Evolutionary conservation across 2,888 invertebrate genomes (phyloP).

Genomic region (Agrotis exclamationis): DNA sequence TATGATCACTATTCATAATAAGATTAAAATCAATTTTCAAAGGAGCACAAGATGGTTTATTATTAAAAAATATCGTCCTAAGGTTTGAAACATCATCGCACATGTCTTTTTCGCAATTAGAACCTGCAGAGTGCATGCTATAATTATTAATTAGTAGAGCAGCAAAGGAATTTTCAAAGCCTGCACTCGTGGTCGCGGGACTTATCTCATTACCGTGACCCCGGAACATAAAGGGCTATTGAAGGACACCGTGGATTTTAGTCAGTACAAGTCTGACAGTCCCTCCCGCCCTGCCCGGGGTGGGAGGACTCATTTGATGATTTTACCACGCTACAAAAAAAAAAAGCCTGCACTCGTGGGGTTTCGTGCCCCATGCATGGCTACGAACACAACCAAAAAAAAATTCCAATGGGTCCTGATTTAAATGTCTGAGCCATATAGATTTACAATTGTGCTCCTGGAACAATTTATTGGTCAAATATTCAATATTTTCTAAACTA

Average conservation of each 20-base stretch:
- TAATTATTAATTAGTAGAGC: slow-evolving; percentile 1
- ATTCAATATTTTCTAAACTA: too few relatives aligned
- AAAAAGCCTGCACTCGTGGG: slow-evolving; percentile 2
- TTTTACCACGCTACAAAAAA: too few relatives aligned
- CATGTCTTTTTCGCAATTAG: slow-evolving; percentile 4
- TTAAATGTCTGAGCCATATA: not conserved
- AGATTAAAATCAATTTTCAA: not conserved
- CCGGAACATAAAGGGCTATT: too few relatives aligned
- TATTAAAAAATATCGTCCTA: slow-evolving; percentile 3
- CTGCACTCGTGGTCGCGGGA: slow-evolving; percentile 2
- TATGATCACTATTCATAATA: slow-evolving; percentile 2
- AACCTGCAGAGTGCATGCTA: slow-evolving; percentile 1
- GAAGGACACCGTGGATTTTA: too few relatives aligned
- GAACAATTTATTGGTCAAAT: not conserved
- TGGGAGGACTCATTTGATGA: too few relatives aligned
- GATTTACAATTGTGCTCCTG: not conserved
- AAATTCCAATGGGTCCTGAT: not conserved
- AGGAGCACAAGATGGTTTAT: slow-evolving; percentile 3
- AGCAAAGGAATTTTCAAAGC: not conserved
- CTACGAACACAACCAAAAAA: not conserved
- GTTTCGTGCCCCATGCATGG: slow-evolving; percentile 1
- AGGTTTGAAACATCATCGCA: slow-evolving; percentile 7
- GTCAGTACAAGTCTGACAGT: too few relatives aligned
- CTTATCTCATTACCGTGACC: too few relatives aligned
- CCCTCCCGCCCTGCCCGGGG: too few relatives aligned